These are phyloP conservation scores for Melanargia galathea DNA, from an alignment of 2,888 invertebrate genomes.

Conservation along the genomic window DNA sequence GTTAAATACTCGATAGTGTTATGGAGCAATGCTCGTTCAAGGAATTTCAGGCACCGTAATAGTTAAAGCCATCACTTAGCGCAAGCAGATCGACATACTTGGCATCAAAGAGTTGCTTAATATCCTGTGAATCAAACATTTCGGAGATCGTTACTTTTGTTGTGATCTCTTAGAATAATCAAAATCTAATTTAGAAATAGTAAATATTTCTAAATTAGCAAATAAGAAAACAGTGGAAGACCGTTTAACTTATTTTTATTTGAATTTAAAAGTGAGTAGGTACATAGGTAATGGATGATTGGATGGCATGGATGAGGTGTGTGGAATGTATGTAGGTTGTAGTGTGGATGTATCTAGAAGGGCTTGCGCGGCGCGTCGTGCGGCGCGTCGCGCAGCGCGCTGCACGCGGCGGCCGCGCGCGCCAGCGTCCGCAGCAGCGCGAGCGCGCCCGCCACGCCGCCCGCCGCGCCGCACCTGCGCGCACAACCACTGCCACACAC, in stretches of 20 bases:
- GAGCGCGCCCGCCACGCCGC: constrained; percentile 17
- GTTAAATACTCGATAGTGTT: too few relatives aligned
- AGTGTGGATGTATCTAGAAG: not conserved
- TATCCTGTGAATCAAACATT: too few relatives aligned
- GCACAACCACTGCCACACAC: not conserved
- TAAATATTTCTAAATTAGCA: too few relatives aligned
- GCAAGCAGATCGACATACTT: too few relatives aligned
- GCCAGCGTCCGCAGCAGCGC: constrained; percentile 25
- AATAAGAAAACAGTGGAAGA: not conserved
- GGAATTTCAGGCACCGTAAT: too few relatives aligned
- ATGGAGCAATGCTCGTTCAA: too few relatives aligned
- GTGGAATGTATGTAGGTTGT: not conserved
- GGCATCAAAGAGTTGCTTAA: too few relatives aligned
- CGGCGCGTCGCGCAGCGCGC: constrained; percentile 33
- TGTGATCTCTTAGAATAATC: too few relatives aligned
- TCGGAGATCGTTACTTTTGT: too few relatives aligned
- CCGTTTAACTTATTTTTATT: constrained; percentile 5
- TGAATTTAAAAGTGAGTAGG: not conserved
- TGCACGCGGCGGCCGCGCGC: constrained; percentile 32
- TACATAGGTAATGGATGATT: not conserved
- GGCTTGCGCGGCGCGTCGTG: constrained; percentile 9
- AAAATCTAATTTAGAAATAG: too few relatives aligned
- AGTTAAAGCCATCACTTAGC: too few relatives aligned
- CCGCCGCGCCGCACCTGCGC: constrained; percentile 8
- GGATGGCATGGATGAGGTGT: not conserved